phyloP scores from a whole-genome alignment of 2,888 invertebrate genomes.

The Barypeithes pellucidus region DNA sequence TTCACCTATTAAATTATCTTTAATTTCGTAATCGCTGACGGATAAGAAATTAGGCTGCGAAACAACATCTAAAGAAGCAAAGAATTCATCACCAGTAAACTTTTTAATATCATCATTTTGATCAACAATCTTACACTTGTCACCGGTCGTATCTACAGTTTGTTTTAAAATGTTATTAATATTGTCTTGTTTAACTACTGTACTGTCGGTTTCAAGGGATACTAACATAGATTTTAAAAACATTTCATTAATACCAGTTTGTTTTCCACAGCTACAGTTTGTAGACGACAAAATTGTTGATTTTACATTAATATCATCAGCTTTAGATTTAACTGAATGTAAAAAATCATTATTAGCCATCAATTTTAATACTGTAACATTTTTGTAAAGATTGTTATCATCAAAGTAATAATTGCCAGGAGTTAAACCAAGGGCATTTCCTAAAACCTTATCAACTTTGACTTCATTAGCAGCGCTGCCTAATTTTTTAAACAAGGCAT shows the following conservation, averaged over 20 bases:
- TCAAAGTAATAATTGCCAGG: slow-evolving; percentile 66
- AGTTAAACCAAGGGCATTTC: slow-evolving; percentile 64
- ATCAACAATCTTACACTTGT: background rate
- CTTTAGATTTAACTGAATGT: slow-evolving; percentile 39
- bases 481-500: slow-evolving; percentile 64
- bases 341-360: slow-evolving; percentile 62
- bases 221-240: slow-evolving; percentile 33
- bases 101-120: slow-evolving; percentile 7
- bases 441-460: slow-evolving; percentile 64
- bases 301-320: slow-evolving; percentile 23
- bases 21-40: slow-evolving; percentile 22
- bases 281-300: background rate
- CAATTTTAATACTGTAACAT: slow-evolving; percentile 63
- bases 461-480: slow-evolving; percentile 62
- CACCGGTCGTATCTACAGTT: background rate
- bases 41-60: slow-evolving; percentile 5
- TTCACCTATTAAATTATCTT: slow-evolving; percentile 2
- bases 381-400: slow-evolving; percentile 65
- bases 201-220: slow-evolving; percentile 24
- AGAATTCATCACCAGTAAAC: slow-evolving; percentile 29
- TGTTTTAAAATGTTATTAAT: slow-evolving; percentile 3
- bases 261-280: slow-evolving; percentile 42
- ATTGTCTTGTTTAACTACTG: slow-evolving; percentile 17
- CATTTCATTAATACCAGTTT: slow-evolving; percentile 31
- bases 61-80: slow-evolving; percentile 12